A percentile compares a stretch with the other conserved stretches of the same genome.
phyloP scores from a whole-genome alignment of 2,113 vertebrate genomes.

The Casuarius casuarius region DNA sequence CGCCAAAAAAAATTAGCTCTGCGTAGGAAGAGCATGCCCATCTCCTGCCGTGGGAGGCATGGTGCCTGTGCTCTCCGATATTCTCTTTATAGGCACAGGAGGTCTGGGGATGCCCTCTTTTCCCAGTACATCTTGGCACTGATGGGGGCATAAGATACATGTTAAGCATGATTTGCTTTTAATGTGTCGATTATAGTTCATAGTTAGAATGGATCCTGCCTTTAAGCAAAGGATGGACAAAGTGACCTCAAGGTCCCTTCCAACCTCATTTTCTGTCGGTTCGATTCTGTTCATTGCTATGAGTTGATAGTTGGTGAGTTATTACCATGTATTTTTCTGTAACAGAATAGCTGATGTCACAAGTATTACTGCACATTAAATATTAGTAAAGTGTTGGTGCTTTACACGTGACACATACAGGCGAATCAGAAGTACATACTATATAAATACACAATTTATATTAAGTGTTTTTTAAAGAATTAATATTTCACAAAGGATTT shows the following conservation, averaged over 20 bases:
- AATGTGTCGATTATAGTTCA: background rate
- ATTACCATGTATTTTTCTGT: background rate
- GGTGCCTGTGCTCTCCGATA: background rate
- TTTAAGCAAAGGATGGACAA: background rate
- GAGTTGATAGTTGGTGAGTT: background rate
- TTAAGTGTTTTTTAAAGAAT: background rate
- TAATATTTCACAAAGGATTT: background rate
- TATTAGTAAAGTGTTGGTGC: background rate
- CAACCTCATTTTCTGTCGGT: background rate
- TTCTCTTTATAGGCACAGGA: background rate
- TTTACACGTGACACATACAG: accelerated
- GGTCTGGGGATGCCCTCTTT: background rate
- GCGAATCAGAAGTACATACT: background rate
- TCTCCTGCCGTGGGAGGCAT: background rate
- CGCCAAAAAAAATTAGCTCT: background rate
- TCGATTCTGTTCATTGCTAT: background rate
- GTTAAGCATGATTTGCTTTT: background rate
- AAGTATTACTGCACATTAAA: background rate
- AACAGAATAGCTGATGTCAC: background rate
- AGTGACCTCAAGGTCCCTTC: background rate
- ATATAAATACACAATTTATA: background rate
- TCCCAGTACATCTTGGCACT: background rate
- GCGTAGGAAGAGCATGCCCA: background rate
- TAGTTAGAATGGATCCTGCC: background rate
- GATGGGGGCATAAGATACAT: accelerated